Base-by-base conservation (phyloP, 2,797 vertebrate genomes). In the Platalea minor region DNA sequence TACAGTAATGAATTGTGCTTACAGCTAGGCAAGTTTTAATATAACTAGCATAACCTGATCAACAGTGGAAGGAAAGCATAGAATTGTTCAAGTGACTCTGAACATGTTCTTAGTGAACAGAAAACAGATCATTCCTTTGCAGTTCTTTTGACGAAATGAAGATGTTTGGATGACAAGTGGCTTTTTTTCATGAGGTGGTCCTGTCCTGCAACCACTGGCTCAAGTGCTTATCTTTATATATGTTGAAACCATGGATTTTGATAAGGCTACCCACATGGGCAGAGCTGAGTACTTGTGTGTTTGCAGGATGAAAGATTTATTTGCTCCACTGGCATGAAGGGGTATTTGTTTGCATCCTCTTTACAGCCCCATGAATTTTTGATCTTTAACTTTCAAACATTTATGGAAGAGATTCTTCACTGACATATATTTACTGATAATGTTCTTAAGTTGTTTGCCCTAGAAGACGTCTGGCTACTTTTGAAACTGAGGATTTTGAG, bases 311-410 rank as follows among this genome's bases (percentile, higher is more conserved):
- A 94, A 90, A 94, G 39, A 29, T 72, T 93, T 93, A 50, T 85
- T 76, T 96, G 64, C 81, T 72, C 15, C 37, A 7, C 37, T 83
- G 68, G 37, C 33, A 75, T 43, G 46, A 89, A 84, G 54, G 79
- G 26, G 43, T 76, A 73, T 95, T 95, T 93, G 39, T 89, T 95
- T 94, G 78, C 26, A 3, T 91, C 41, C 64, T 93, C 46, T 93
- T 94, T 95, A 80, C 4, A 60, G 54, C 33, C 19, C 21, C 7
- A 31, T 83, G 63, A 94, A 77, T 85, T 96, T 91, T 94, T 93
- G 81, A 57, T 96, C 86, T 92, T 89, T 91, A 92, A 56, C 60
- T 95, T 95, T 90, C 69, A 95, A 75, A 79, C 67, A 45, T 88
- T 89, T 96, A 64, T 84, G 89, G 76, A 94, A 56, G 25, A 67